Evolutionary conservation across 2,797 vertebrate species (phyloP).

Genomic region (Lemur catta): DNA sequence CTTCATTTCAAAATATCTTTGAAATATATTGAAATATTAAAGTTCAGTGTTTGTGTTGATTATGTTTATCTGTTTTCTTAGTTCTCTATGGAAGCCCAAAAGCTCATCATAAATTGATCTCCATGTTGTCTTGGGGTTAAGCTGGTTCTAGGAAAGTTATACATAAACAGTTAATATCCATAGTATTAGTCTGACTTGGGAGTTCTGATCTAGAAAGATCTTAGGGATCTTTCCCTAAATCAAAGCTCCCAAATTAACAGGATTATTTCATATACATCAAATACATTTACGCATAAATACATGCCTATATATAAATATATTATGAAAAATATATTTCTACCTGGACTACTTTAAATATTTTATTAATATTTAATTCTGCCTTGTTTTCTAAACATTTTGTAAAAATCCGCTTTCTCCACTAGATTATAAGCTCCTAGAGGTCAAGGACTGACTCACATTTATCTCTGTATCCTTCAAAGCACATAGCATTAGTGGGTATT

Average conservation of each 20-base stretch:
- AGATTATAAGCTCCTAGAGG: neutral
- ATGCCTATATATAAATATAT: neutral
- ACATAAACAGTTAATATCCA: neutral
- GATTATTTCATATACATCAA: neutral
- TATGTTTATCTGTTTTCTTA: neutral
- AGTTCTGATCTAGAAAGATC: neutral
- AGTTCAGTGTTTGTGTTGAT: neutral
- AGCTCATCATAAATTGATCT: neutral
- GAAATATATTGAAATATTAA: slow-evolving; percentile 13
- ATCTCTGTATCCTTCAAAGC: neutral
- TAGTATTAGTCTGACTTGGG: neutral
- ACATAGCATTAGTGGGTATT: neutral
- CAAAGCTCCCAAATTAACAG: neutral
- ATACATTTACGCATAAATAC: neutral
- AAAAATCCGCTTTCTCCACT: neutral
- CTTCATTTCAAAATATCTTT: neutral
- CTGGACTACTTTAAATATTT: neutral
- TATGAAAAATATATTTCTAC: neutral
- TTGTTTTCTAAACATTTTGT: neutral
- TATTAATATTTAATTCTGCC: neutral
- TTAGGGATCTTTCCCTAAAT: neutral
- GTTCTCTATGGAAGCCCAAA: neutral
- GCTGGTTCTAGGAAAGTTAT: neutral
- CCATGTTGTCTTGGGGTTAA: neutral
- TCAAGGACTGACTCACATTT: neutral